A percentile compares a stretch with the other conserved stretches of the same genome.
These are phyloP conservation scores for Corythornis leucogaster DNA, from an alignment of 2,797 vertebrate genomes.

Conservation along the genomic window DNA sequence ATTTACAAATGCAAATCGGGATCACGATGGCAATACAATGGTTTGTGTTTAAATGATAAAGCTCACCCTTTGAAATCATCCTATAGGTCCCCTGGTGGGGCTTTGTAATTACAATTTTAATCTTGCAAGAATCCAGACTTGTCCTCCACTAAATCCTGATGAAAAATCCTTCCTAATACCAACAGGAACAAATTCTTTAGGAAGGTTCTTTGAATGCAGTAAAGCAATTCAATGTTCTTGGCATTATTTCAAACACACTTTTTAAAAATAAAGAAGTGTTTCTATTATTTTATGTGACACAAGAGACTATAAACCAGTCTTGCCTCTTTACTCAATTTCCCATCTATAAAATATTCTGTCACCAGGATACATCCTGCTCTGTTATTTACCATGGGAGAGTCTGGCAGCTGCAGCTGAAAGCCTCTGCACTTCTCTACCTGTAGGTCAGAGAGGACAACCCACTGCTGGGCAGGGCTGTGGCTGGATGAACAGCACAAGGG, in stretches of 20 bases:
- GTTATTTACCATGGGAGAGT: neutral
- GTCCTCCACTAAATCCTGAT: neutral
- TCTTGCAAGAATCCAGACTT: neutral
- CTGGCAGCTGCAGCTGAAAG: neutral
- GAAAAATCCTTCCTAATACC: constrained; percentile 5
- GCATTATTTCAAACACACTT: neutral
- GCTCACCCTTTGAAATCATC: neutral
- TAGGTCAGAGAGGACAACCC: neutral
- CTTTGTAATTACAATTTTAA: neutral
- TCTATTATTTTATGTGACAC: neutral
- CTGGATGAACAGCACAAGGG: neutral
- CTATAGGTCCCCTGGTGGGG: neutral
- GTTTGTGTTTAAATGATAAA: neutral
- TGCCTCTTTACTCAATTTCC: neutral
- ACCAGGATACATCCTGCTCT: neutral
- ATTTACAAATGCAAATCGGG: neutral
- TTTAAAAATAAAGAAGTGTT: neutral
- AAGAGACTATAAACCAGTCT: neutral
- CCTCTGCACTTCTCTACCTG: neutral
- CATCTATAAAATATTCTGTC: neutral
- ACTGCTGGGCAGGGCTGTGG: neutral
- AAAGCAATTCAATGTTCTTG: neutral
- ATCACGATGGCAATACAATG: neutral
- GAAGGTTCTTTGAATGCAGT: neutral
- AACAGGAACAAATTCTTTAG: neutral